Evolutionary conservation across 1,140 invertebrate species (phyloP), one percentile per base, ranked within the genome.

Genomic region (Chironomus tepperi): DNA sequence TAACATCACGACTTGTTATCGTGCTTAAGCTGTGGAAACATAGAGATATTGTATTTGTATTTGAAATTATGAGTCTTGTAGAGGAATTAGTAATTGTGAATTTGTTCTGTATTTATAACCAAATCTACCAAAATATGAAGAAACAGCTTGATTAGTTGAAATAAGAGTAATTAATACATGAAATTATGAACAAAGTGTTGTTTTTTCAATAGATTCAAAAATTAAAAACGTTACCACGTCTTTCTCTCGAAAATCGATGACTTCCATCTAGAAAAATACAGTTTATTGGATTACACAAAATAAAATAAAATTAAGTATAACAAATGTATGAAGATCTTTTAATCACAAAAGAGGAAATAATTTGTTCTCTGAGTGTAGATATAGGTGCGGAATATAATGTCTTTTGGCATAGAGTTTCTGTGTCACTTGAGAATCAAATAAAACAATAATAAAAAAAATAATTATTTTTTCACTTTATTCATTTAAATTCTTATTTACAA

Each of bases 151-250:
- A 57, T 57, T 57, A 57, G 47, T 57, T 57, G 47, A 15, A 57
- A 57, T 47, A 57, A 57, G 47, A 57, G 12, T n/a, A 34, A 34
- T 34, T 34, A 34, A 34, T 34, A 34, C 24, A 34, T 34, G 24
- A 34, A 34, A 34, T 34, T 34, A 34, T 34, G 24, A 34, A 57
- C 47, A 57, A 57, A 57, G n/a, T n/a, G 5, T 57, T n/a, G n/a
- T n/a, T n/a, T n/a, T n/a, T 12, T 12, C 47, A 57, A 57, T 12
- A 47, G 24, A 34, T n/a, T 34, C 15, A 47, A 57, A 57, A 21
- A 70, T 70, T 21, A 19, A 70, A n/a, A 19, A 70, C 65, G n/a
- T 70, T 70, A 70, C 65, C 65, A 70, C 65, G 65, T 70, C 18
- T 19, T 34, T 34, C 24, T 18, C 16, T 70, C 65, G 65, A 70